phyloP scores from a whole-genome alignment of 2,797 vertebrate genomes.

The Xiphorhynchus erythropygius region DNA sequence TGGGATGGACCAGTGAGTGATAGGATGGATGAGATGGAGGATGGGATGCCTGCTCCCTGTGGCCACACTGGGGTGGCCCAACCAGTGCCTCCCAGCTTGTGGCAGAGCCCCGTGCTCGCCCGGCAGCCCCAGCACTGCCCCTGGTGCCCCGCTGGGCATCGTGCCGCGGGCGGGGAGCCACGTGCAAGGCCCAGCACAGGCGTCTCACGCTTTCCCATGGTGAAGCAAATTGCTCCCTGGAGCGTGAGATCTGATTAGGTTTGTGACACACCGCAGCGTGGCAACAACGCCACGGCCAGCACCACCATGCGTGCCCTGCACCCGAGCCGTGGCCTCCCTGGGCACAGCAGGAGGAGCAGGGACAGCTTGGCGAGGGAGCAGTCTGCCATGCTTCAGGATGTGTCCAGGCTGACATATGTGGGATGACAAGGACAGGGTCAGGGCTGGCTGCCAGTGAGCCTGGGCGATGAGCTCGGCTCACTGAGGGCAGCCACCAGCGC shows the following conservation, averaged over 20 bases:
- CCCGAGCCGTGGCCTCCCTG: fast-evolving
- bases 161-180: neutral
- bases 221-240: neutral
- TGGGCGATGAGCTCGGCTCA: fast-evolving
- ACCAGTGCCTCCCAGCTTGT: neutral
- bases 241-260: conserved; percentile 54
- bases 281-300: neutral
- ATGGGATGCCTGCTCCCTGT: neutral
- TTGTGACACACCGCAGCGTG: neutral
- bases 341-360: neutral
- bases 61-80: neutral
- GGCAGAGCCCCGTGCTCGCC: fast-evolving
- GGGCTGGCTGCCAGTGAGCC: neutral
- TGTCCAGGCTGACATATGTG: neutral
- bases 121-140: neutral
- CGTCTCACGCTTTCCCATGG: neutral
- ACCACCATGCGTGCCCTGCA: fast-evolving
- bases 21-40: neutral
- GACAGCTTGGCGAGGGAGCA: neutral
- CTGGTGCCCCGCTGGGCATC: fast-evolving
- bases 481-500: neutral
- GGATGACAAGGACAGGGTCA: neutral
- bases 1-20: neutral
- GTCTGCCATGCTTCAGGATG: fast-evolving
- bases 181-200: neutral